Evolutionary conservation across 2,888 invertebrate species (phyloP), one percentile per base, ranked within the genome.

Genomic region (Oscheius myriophilus): DNA sequence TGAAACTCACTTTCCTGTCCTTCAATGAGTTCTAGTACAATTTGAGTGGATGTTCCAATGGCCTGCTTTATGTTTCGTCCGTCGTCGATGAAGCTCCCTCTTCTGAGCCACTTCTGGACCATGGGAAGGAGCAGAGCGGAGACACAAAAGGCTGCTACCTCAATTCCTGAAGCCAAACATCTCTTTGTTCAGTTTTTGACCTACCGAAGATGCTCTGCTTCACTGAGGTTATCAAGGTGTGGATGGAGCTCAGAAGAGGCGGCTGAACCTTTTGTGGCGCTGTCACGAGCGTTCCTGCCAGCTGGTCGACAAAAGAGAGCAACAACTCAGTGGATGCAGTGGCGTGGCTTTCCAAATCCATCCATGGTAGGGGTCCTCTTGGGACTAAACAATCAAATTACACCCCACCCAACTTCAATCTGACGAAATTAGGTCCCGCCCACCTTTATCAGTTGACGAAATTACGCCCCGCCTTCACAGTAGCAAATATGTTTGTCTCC

Each of bases 41-140:
- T 80, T 25, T 78, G 74, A 1, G 77, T 76, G 42, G 72, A 76
- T 11, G 73, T 74, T 21, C 80, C 80, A 51, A 80, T 70, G 1
- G 78, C 78, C 26, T 73, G 76, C 49, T 78, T 78, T 57, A 78
- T 46, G 23, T 72, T 78, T 51, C 68, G 71, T 21, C 61, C 67
- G 21, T 74, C 76, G 42, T 74, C 79, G n/a, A 68, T 63, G 25
- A 67, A 69, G 33, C 86, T 82, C 14, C 88, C 88, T 80, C 92
- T 91, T 14, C 95, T 90, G 70, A 95, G 88, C 96, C 96, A 96
- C 83, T 92, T 92, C 88, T 96, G 96, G 18, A 96, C 92, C 89
- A 93, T 93, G 0, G 96, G 96, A 64, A 96, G 89, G 9, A 96
- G 88, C 62, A 96, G 89, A 87, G 95, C 94, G 87, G 96, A 96